Evolutionary conservation across 1,140 invertebrate genomes (phyloP).

Genomic region (Paracyclopina nana): DNA sequence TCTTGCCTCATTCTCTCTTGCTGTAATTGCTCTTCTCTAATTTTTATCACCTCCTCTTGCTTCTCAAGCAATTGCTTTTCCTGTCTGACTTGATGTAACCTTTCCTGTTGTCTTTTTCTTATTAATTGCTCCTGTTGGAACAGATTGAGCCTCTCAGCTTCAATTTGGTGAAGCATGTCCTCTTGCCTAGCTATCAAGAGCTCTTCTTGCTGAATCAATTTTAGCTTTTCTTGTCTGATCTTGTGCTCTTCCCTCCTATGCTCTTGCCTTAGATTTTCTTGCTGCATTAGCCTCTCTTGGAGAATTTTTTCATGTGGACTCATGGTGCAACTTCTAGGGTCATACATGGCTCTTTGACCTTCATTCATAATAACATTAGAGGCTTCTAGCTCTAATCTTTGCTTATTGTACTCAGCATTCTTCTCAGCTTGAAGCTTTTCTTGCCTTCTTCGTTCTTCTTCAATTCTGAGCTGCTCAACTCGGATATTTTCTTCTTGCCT

Average conservation of each 20-base stretch:
- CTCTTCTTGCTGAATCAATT: slow-evolving; percentile 15
- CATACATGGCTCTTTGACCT: neutral
- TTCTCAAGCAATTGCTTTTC: slow-evolving; percentile 15
- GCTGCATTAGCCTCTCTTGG: slow-evolving; percentile 4
- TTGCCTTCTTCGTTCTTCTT: slow-evolving; percentile 13
- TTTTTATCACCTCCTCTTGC: slow-evolving; percentile 16
- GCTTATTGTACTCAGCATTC: slow-evolving; percentile 10
- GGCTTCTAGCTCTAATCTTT: slow-evolving; percentile 9
- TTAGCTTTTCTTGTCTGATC: slow-evolving; percentile 15
- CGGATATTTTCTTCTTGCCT: slow-evolving; percentile 10
- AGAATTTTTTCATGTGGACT: slow-evolving; percentile 13
- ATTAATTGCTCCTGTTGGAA: slow-evolving; percentile 15
- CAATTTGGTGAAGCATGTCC: slow-evolving; percentile 15
- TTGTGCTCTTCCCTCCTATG: slow-evolving; percentile 8
- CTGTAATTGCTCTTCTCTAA: slow-evolving; percentile 7
- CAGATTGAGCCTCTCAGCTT: slow-evolving; percentile 7
- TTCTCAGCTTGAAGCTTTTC: slow-evolving; percentile 10
- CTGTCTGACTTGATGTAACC: slow-evolving; percentile 9
- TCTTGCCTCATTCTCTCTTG: slow-evolving; percentile 11
- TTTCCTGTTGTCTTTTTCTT: slow-evolving; percentile 7
- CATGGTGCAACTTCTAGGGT: neutral
- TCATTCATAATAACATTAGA: neutral
- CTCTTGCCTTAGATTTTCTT: slow-evolving; percentile 5
- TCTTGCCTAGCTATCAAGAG: slow-evolving; percentile 10
- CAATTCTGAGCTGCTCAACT: slow-evolving; percentile 7